Percentiles rank a stretch among this genome's conserved stretches.
These are phyloP conservation scores for Mixornis gularis DNA, from an alignment of 2,113 vertebrate species.

Conservation along the genomic window DNA sequence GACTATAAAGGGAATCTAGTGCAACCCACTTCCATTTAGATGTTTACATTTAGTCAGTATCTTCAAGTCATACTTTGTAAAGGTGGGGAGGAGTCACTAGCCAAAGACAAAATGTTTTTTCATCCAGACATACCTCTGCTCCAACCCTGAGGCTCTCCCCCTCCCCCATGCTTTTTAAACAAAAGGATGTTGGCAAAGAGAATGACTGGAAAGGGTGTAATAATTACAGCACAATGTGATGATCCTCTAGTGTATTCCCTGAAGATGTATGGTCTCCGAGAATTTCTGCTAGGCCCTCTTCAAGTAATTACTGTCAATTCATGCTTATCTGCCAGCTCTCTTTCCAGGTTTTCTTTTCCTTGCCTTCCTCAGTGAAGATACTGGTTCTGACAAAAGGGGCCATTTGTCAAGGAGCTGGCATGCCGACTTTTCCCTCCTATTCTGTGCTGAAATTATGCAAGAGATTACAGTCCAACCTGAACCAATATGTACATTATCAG, in stretches of 20 bases:
- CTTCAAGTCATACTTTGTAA: background rate
- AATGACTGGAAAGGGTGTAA: slow-evolving; percentile 23
- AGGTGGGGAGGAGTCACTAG: background rate
- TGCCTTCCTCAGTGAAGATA: slow-evolving; percentile 38
- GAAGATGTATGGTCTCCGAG: slow-evolving; percentile 46
- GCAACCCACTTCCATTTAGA: background rate
- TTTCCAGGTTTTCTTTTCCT: slow-evolving; percentile 7
- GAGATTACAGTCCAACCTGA: background rate
- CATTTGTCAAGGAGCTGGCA: slow-evolving; percentile 50
- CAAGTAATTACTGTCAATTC: slow-evolving; percentile 63
- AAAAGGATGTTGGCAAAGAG: background rate
- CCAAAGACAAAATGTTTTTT: background rate
- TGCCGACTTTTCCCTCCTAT: background rate
- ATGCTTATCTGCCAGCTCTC: slow-evolving; percentile 57
- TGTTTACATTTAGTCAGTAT: background rate
- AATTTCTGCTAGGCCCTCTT: slow-evolving; percentile 47
- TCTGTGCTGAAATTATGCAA: slow-evolving; percentile 44
- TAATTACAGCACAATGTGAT: slow-evolving; percentile 43
- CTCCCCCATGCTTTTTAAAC: background rate
- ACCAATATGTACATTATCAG: slow-evolving; percentile 20
- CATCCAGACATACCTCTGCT: background rate
- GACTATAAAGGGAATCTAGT: background rate
- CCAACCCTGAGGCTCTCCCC: background rate
- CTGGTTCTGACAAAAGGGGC: slow-evolving; percentile 53
- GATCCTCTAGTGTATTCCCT: slow-evolving; percentile 44